Evolutionary conservation across 2,888 invertebrate species (phyloP).

Genomic region (Panorpa germanica): DNA sequence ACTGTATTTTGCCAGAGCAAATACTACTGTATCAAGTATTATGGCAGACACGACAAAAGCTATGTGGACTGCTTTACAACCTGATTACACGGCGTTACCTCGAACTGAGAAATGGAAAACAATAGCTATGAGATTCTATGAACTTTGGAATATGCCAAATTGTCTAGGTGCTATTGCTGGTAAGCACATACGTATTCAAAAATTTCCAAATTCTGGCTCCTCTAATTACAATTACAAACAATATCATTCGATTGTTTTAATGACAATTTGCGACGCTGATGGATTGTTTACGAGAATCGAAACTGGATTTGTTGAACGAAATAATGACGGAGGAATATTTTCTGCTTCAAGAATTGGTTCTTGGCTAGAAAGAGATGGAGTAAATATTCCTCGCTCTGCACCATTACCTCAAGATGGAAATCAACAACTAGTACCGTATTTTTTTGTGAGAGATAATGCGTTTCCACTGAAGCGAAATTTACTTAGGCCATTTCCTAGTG

Average conservation of each 20-base stretch:
- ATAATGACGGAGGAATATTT: constrained; percentile 18
- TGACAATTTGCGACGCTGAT: constrained; percentile 17
- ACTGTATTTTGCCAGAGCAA: constrained; percentile 12
- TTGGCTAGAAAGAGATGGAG: too few relatives aligned
- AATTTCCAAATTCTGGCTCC: constrained; percentile 14
- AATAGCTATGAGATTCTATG: constrained; percentile 14
- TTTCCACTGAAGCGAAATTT: constrained; percentile 14
- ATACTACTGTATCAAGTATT: constrained; percentile 13
- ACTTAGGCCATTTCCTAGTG: constrained; percentile 15
- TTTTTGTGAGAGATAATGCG: constrained; percentile 13
- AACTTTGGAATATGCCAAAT: constrained; percentile 16
- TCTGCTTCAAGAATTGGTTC: constrained; percentile 12
- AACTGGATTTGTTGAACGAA: constrained; percentile 16
- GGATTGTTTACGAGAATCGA: constrained; percentile 17
- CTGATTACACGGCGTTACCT: constrained; percentile 13
- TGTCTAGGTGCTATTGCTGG: constrained; percentile 16
- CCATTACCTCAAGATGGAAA: too few relatives aligned
- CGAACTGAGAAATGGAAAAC: constrained; percentile 13
- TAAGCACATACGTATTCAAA: constrained; percentile 16
- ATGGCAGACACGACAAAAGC: constrained; percentile 13
- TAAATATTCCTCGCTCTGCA: too few relatives aligned
- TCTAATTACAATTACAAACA: constrained; percentile 16
- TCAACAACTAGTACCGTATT: too few relatives aligned
- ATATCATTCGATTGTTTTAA: constrained; percentile 16
- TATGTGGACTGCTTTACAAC: constrained; percentile 13